Percentiles rank a stretch among this genome's conserved stretches.
phyloP scores from a whole-genome alignment of 2,888 invertebrate species.

The Ethmia dodecea region DNA sequence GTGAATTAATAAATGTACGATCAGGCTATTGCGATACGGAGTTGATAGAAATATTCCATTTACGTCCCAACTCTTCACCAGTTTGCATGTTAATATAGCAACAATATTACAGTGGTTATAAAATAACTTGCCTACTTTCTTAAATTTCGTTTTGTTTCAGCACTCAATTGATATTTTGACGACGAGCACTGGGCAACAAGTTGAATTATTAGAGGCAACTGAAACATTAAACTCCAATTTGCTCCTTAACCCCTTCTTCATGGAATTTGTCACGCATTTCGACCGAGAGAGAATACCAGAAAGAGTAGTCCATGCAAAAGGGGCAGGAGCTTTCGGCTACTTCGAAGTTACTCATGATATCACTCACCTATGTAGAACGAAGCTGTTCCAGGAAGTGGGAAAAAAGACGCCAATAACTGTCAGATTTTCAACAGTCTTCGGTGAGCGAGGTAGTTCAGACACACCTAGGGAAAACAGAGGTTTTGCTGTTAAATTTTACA shows the following conservation, averaged over 20 bases:
- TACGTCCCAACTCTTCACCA: no score
- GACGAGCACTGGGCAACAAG: constrained; percentile 86
- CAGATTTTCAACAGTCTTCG: not conserved
- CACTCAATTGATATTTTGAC: constrained; percentile 77
- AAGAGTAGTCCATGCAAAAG: constrained; percentile 94
- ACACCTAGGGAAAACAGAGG: not conserved
- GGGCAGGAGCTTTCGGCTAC: constrained; percentile 89
- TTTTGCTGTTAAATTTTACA: not conserved
- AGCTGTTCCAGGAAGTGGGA: not conserved
- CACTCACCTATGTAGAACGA: not conserved
- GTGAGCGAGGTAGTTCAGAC: not conserved
- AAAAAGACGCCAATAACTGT: not conserved
- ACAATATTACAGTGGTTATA: no score
- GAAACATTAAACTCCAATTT: constrained; percentile 85
- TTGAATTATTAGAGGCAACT: constrained; percentile 82
- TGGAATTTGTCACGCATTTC: constrained; percentile 70
- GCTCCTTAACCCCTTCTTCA: constrained; percentile 26
- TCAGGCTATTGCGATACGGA: no score
- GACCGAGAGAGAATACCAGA: constrained; percentile 93
- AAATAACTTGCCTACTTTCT: no score
- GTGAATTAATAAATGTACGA: no score
- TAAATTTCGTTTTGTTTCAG: no score
- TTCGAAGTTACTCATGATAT: constrained; percentile 88
- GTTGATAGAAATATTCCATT: no score
- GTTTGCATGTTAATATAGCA: no score